Evolutionary conservation across 2,797 vertebrate species (phyloP).

Genomic region (Australoheros facetus): DNA sequence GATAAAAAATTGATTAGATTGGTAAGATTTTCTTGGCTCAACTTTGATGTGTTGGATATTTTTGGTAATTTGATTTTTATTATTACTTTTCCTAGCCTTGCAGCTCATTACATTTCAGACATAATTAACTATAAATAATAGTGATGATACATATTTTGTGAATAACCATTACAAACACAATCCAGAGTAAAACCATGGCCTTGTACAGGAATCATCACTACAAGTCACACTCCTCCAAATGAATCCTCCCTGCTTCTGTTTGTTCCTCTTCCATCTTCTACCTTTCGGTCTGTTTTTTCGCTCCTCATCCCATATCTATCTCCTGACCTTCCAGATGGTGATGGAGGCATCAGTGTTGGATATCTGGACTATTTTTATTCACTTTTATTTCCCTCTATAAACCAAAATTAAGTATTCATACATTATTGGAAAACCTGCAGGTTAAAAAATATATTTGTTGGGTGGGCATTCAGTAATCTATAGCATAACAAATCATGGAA

Average conservation of each 20-base stretch:
- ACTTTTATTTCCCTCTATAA: not conserved
- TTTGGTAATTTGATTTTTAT: not conserved
- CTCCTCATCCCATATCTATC: constrained; percentile 12
- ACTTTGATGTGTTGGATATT: not conserved
- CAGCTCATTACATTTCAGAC: not conserved
- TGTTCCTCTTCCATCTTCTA: constrained; percentile 15
- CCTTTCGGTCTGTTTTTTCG: constrained; percentile 15
- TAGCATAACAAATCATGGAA: not conserved
- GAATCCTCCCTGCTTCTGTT: constrained; percentile 15
- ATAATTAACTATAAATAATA: not conserved
- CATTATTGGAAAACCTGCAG: not conserved
- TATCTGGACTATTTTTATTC: not conserved
- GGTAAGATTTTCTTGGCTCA: not conserved
- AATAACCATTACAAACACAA: not conserved
- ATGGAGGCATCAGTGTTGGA: constrained; percentile 58
- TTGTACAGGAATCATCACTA: not conserved
- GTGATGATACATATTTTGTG: not conserved
- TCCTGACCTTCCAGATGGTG: constrained; percentile 23
- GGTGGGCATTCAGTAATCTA: not conserved
- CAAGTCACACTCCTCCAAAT: not conserved
- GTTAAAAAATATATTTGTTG: not conserved
- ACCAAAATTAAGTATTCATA: not conserved
- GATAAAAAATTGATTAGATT: not conserved
- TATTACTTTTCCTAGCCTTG: not conserved
- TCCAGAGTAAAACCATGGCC: not conserved